Percentiles rank a stretch among this genome's conserved stretches.
These are phyloP conservation scores for Parauchenoglanis punctatus DNA, from an alignment of 2,797 vertebrate genomes.

Conservation along the genomic window DNA sequence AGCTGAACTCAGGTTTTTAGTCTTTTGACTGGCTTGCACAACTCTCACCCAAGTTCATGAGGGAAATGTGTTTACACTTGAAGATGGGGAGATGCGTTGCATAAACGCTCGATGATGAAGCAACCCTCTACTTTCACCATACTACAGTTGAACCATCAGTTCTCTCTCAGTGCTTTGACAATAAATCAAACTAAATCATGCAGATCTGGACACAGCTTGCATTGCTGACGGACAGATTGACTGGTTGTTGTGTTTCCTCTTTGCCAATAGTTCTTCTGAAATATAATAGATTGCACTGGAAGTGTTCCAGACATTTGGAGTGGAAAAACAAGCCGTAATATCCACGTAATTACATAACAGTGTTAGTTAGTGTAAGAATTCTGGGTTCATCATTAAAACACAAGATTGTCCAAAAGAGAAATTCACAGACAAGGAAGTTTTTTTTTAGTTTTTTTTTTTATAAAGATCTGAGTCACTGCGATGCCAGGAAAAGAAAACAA, in stretches of 20 bases:
- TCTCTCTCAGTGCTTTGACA: not conserved
- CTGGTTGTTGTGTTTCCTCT: not conserved
- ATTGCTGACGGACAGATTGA: not conserved
- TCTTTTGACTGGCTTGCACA: constrained; percentile 59
- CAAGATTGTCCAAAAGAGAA: not conserved
- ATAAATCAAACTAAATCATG: constrained; percentile 37
- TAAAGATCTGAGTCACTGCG: constrained; percentile 7
- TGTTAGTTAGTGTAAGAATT: not conserved
- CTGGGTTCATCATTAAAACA: not conserved
- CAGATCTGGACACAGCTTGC: constrained; percentile 27
- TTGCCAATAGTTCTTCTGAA: constrained; percentile 17
- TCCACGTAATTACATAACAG: not conserved
- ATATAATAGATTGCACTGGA: not conserved
- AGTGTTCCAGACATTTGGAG: not conserved
- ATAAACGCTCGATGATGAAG: constrained; percentile 55
- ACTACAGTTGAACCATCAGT: constrained; percentile 2
- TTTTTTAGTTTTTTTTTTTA: not conserved
- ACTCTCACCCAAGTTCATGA: constrained; percentile 71
- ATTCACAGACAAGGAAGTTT: not conserved
- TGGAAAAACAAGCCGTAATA: constrained; percentile 7
- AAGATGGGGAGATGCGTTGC: constrained; percentile 49
- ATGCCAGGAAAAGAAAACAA: not conserved
- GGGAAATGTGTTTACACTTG: constrained; percentile 63
- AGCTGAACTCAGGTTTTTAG: constrained; percentile 38
- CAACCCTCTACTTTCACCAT: constrained; percentile 46